Base-by-base conservation (phyloP, 2,888 invertebrate species). In the Hydriomena furcata region DNA sequence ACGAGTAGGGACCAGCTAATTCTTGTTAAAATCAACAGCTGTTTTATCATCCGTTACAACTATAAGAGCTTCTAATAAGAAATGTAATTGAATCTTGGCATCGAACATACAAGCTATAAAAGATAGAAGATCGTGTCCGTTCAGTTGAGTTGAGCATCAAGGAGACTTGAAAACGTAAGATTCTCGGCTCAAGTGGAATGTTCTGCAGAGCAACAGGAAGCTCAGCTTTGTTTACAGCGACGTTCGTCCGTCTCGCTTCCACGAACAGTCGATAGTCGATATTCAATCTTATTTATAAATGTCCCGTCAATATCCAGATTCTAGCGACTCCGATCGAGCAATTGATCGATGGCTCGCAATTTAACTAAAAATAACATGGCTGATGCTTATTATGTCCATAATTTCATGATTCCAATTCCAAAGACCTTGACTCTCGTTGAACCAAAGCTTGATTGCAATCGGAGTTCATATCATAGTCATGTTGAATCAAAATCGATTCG, bases 191-290 rank as follows among this genome's bases (percentile, higher is more conserved):
- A 32, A 46, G 46, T 42, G 46, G 52, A 61, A 55, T 60, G 59
- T 58, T 54, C 55, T 55, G 49, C 59, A 58, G 63, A 65, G 71
- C 71, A 72, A 72, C 72, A 73, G 72, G 72, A 73, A 70, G 64
- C 65, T 24, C 51, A 30, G 52, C 50, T 53, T 58, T 72, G 71
- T 73, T 72, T 73, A 73, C 71, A 60, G 55, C 55, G 55, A 58
- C 64, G 56, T 10, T 42, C 53, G 59, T 51, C 54, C 58, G 55
- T 63, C 55, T 60, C 60, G 55, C 61, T 66, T 67, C 68, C 54
- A 40, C 60, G 58, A 61, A 59, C 55, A 28, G 52, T 59, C 52
- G 57, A 59, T 54, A 28, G 52, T 59, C 52, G 57, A 58, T 56
- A 52, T 52, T 34, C 50, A 34, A 45, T 60, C 50, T 51, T 55